Conservation (phyloP, 1,140 invertebrate genomes). For the Megalonaias nervosa region DNA sequence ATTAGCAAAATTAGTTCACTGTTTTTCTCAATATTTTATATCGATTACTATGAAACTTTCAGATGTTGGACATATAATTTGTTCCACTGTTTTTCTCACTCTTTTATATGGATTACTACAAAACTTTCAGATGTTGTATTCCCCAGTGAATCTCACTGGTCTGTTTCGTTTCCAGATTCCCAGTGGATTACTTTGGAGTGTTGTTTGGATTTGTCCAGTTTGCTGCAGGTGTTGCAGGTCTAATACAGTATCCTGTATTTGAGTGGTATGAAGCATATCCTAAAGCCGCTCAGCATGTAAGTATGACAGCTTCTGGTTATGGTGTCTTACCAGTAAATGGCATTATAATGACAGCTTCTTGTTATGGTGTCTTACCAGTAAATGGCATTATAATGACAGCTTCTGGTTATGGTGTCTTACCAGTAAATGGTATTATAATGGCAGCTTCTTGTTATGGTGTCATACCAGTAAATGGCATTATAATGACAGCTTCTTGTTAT, state of each 20-base stretch:
- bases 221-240: conserved; percentile 24
- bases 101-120: too few relatives aligned
- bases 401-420: neutral
- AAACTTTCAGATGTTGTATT: too few relatives aligned
- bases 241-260: conserved; percentile 31
- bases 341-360: neutral
- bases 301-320: neutral
- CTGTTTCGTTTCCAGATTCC: conserved; percentile 15
- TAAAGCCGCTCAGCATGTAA: conserved; percentile 25
- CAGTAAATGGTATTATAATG: too few relatives aligned
- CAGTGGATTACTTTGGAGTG: conserved; percentile 28
- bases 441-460: neutral
- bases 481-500: too few relatives aligned
- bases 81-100: neutral
- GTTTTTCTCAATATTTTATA: too few relatives aligned
- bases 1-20: too few relatives aligned
- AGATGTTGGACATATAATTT: too few relatives aligned
- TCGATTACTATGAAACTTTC: too few relatives aligned
- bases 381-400: neutral
- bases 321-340: neutral
- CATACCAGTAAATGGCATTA: neutral
- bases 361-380: neutral
- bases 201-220: conserved; percentile 34
- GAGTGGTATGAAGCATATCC: conserved; percentile 22
- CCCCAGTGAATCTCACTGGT: neutral